Percentiles rank a stretch among this genome's conserved stretches.
Conservation (phyloP, 2,113 vertebrate species). For the Platichthys flesus region DNA sequence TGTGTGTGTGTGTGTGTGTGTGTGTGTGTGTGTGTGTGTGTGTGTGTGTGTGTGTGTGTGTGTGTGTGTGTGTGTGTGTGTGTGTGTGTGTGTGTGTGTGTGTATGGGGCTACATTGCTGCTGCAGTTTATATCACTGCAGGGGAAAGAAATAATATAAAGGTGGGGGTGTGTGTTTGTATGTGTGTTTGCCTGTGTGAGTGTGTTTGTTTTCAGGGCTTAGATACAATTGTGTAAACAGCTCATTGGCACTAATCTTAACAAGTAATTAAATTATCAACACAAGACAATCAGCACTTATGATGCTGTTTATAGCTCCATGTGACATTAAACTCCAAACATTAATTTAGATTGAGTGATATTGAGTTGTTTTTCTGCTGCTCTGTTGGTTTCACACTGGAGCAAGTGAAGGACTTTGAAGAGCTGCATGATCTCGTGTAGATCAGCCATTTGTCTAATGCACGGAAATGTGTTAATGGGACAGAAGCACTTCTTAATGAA, state of each 20-base stretch:
- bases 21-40: conserved; percentile 21
- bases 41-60: conserved; percentile 13
- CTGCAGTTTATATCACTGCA: conserved; percentile 4
- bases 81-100: conserved; percentile 13
- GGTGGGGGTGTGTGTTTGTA: no score
- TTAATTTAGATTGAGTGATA: no score
- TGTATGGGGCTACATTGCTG: not conserved
- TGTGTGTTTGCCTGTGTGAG: not conserved
- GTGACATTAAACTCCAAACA: no score
- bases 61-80: conserved; percentile 15
- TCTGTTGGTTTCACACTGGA: not conserved
- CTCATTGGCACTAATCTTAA: conserved; percentile 3
- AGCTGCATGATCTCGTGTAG: not conserved
- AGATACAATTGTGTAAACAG: not conserved
- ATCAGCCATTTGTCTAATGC: conserved; percentile 3
- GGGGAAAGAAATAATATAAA: no score
- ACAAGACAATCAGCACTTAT: not conserved
- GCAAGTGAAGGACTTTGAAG: not conserved
- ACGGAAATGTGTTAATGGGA: conserved; percentile 12
- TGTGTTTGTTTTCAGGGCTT: conserved; percentile 3
- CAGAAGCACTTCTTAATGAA: not conserved
- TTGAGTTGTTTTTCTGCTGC: not conserved
- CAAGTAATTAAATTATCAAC: not conserved
- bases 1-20: conserved; percentile 13
- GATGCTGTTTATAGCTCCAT: not conserved